phyloP scores from a whole-genome alignment of 1,140 invertebrate species.

The Bradysia coprophila region DNA sequence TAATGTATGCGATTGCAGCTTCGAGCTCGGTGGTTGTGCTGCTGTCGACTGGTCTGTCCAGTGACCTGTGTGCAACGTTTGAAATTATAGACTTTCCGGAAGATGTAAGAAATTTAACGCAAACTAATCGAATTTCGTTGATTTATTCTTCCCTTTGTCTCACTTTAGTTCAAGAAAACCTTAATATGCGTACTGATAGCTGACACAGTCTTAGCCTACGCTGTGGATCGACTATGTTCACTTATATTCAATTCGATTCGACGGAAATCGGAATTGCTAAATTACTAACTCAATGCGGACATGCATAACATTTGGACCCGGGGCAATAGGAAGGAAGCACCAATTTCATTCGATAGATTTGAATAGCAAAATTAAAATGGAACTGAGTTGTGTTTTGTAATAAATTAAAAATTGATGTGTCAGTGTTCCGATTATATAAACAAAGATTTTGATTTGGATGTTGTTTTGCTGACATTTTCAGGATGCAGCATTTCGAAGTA shows the following conservation, averaged over 20 bases:
- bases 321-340: too few relatives aligned
- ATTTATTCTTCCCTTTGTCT: slow-evolving; percentile 18
- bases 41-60: slow-evolving; percentile 55
- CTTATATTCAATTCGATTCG: slow-evolving; percentile 64
- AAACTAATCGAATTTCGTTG: slow-evolving; percentile 3
- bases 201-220: slow-evolving; percentile 66
- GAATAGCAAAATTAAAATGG: too few relatives aligned
- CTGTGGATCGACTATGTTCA: slow-evolving; percentile 67
- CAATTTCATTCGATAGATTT: too few relatives aligned
- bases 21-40: slow-evolving; percentile 54
- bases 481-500: too few relatives aligned
- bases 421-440: too few relatives aligned
- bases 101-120: slow-evolving; percentile 45
- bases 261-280: neutral
- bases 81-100: slow-evolving; percentile 77
- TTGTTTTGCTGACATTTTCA: too few relatives aligned
- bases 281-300: too few relatives aligned
- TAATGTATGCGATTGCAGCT: slow-evolving; percentile 73
- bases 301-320: too few relatives aligned
- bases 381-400: too few relatives aligned
- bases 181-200: slow-evolving; percentile 59
- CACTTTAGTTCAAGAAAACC: slow-evolving; percentile 65
- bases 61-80: slow-evolving; percentile 62
- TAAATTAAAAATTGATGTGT: too few relatives aligned
- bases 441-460: too few relatives aligned